A percentile compares a stretch with the other conserved stretches of the same genome.
Conservation (phyloP, 2,797 vertebrate genomes). For the Thripadectes ignobilis region DNA sequence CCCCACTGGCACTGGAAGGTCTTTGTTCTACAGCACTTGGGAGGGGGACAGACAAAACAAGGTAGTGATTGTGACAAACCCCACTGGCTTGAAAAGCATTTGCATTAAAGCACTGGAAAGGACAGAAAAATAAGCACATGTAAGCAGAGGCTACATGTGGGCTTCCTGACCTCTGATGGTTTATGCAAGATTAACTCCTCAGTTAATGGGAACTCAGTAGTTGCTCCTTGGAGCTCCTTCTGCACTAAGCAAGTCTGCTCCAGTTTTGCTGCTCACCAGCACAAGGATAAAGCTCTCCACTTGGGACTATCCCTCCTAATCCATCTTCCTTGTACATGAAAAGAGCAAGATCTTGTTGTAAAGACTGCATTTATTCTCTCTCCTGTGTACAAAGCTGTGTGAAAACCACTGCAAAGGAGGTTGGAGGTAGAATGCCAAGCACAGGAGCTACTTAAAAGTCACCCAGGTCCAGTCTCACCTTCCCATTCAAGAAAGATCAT, state of each 20-base stretch:
- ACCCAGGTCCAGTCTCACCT: not conserved
- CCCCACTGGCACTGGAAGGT: not conserved
- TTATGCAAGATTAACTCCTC: not conserved
- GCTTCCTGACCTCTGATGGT: not conserved
- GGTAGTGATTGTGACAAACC: not conserved
- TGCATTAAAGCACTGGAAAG: not conserved
- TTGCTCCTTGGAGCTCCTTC: not conserved
- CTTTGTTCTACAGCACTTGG: not conserved
- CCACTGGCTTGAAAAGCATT: not conserved
- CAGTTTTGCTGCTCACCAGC: not conserved
- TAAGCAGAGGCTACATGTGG: not conserved
- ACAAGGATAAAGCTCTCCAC: not conserved
- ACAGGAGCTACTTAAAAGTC: not conserved
- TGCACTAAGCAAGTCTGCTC: accelerated
- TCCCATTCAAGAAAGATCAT: not conserved
- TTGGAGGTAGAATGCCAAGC: not conserved
- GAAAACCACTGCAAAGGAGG: not conserved
- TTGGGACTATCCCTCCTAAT: not conserved
- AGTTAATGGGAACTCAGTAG: not conserved
- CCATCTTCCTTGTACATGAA: not conserved
- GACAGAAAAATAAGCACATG: not conserved
- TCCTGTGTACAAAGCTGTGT: not conserved
- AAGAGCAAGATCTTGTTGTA: not conserved
- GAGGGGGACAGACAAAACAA: not conserved
- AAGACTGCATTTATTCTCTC: not conserved